phyloP scores from a whole-genome alignment of 1,140 invertebrate genomes.

The Sarcophaga bullata region DNA sequence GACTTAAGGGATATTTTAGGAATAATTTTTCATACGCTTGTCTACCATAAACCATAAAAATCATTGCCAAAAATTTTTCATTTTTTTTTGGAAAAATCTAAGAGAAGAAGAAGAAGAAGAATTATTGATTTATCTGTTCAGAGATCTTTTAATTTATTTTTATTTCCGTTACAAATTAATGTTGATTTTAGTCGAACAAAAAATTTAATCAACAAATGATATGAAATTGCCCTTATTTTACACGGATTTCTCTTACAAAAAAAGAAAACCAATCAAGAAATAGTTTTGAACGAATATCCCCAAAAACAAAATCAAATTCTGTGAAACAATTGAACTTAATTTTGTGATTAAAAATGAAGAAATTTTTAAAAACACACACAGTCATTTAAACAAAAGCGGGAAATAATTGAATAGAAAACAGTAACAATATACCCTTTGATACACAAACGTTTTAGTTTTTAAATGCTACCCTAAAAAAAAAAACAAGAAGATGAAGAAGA shows the following conservation, averaged over 20 bases:
- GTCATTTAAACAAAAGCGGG: neutral
- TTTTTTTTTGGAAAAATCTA: no score
- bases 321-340: conserved; percentile 33
- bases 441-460: conserved; percentile 24
- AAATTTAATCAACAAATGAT: neutral
- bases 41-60: no score
- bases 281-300: neutral
- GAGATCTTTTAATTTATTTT: conserved; percentile 6
- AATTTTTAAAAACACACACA: neutral
- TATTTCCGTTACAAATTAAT: conserved; percentile 1
- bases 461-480: neutral
- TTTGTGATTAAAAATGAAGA: neutral
- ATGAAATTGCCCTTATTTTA: conserved; percentile 22
- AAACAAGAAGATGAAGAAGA: neutral
- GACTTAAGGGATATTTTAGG: no score
- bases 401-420: neutral
- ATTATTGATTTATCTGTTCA: neutral
- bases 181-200: neutral
- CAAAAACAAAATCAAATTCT: neutral
- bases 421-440: conserved; percentile 36
- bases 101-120: neutral
- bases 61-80: no score
- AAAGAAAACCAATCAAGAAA: neutral
- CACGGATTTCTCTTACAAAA: neutral
- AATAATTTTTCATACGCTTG: no score